Conservation (phyloP, 2,113 vertebrate genomes). For the Pycnonotus jocosus region DNA sequence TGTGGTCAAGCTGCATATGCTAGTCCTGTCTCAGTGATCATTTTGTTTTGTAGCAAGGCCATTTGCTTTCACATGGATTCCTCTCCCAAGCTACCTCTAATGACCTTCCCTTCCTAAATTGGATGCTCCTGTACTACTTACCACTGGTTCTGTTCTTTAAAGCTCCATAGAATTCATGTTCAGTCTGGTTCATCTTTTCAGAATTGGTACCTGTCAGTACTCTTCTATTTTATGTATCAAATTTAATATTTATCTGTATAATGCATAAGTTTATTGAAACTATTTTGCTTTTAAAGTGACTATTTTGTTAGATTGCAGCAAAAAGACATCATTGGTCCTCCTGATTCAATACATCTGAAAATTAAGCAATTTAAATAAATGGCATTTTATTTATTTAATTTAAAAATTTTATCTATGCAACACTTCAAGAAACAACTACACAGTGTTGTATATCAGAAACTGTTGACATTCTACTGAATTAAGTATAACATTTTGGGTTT, state of each 20-base stretch:
- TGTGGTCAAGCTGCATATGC: conserved; percentile 71
- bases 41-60: conserved; percentile 66
- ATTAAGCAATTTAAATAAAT: conserved; percentile 56
- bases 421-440: conserved; percentile 80
- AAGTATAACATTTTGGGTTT: conserved; percentile 73
- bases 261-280: conserved; percentile 58
- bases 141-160: conserved; percentile 48
- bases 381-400: conserved; percentile 69
- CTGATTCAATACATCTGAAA: conserved; percentile 37
- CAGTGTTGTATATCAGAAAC: conserved; percentile 80
- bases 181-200: conserved; percentile 41
- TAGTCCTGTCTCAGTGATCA: conserved; percentile 67
- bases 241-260: conserved; percentile 59
- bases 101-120: conserved; percentile 58
- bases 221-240: conserved; percentile 66
- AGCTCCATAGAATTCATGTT: conserved; percentile 24
- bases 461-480: conserved; percentile 73
- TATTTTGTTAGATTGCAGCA: conserved; percentile 62
- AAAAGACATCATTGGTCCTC: conserved; percentile 56
- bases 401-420: conserved; percentile 86
- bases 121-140: conserved; percentile 47
- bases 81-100: conserved; percentile 82
- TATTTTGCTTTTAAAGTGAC: conserved; percentile 60
- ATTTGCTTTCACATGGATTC: conserved; percentile 69
- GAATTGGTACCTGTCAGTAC: conserved; percentile 46